phyloP scores from a whole-genome alignment of 2,888 invertebrate genomes.

The Phragmatobia fuliginosa region DNA sequence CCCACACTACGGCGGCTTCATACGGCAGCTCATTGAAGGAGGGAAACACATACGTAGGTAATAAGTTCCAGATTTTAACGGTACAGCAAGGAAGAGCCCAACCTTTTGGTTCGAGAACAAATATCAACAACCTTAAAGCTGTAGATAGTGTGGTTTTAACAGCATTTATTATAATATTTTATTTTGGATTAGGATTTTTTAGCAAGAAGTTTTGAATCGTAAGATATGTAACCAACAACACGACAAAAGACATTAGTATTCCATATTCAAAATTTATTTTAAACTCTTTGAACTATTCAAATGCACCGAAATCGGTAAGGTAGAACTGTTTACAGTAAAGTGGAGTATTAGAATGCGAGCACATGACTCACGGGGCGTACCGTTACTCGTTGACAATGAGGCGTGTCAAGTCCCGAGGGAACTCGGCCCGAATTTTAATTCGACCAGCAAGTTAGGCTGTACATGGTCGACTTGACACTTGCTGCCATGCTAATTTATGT shows the following conservation, averaged over 20 bases:
- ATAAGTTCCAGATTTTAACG: too few relatives aligned
- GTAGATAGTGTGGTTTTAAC: background rate
- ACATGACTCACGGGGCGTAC: conserved; percentile 50
- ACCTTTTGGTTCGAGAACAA: too few relatives aligned
- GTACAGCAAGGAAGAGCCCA: too few relatives aligned
- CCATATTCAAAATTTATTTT: conserved; percentile 3
- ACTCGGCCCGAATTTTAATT: conserved; percentile 78
- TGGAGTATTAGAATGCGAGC: conserved; percentile 72
- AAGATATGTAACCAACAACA: background rate
- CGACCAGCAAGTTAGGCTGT: conserved; percentile 68
- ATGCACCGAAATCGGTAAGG: conserved; percentile 55
- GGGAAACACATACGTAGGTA: too few relatives aligned
- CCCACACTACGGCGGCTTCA: too few relatives aligned
- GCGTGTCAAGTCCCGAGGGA: conserved; percentile 66
- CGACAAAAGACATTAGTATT: background rate
- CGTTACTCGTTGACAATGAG: conserved; percentile 67
- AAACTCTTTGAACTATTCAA: conserved; percentile 24
- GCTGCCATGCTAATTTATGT: conserved; percentile 52
- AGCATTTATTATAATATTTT: background rate
- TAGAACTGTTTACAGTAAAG: conserved; percentile 64
- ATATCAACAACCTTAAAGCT: too few relatives aligned
- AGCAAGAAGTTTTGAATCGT: background rate
- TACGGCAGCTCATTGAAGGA: too few relatives aligned
- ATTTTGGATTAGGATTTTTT: too few relatives aligned
- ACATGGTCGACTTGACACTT: conserved; percentile 48